These are phyloP conservation scores for Drosophila formosana DNA, from an alignment of 2,888 invertebrate species.

Conservation along the genomic window DNA sequence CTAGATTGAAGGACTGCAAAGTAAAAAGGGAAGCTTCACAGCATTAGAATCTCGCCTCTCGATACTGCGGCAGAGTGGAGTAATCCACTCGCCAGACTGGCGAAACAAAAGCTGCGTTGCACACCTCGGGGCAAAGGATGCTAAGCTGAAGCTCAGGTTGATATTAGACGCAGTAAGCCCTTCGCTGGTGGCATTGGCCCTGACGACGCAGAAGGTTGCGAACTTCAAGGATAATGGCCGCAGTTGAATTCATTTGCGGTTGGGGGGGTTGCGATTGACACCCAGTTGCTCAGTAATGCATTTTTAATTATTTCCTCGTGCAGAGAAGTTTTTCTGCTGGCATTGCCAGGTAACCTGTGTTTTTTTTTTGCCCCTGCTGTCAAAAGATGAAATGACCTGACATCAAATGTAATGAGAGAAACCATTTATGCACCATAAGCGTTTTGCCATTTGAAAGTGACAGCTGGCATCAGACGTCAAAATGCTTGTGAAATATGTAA, in stretches of 20 bases:
- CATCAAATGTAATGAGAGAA: slow-evolving; percentile 20
- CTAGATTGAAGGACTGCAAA: slow-evolving; percentile 30
- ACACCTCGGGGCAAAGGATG: slow-evolving; percentile 17
- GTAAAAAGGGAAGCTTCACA: slow-evolving; percentile 38
- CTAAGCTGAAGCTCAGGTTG: slow-evolving; percentile 34
- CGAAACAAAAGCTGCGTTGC: slow-evolving; percentile 39
- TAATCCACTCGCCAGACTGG: slow-evolving; percentile 44
- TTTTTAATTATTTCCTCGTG: slow-evolving; percentile 38
- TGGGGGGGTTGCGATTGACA: slow-evolving; percentile 50
- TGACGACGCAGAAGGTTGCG: slow-evolving; percentile 41
- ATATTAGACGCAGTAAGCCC: slow-evolving; percentile 41
- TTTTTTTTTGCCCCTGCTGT: slow-evolving; percentile 9
- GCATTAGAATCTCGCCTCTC: slow-evolving; percentile 7
- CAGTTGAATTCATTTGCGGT: slow-evolving; percentile 30
- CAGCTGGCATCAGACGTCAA: slow-evolving; percentile 4
- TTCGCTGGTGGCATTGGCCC: slow-evolving; percentile 65
- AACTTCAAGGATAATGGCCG: slow-evolving; percentile 53
- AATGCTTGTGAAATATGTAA: neutral
- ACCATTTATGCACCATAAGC: slow-evolving; percentile 6
- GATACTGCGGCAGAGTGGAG: slow-evolving; percentile 25
- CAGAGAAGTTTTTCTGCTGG: neutral
- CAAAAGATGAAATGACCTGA: slow-evolving; percentile 24
- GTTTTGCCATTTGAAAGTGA: neutral
- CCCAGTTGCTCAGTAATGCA: slow-evolving; percentile 16
- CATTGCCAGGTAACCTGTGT: slow-evolving; percentile 10